Conservation (phyloP, 2,888 invertebrate species). For the Onthophagus sagittarius region DNA sequence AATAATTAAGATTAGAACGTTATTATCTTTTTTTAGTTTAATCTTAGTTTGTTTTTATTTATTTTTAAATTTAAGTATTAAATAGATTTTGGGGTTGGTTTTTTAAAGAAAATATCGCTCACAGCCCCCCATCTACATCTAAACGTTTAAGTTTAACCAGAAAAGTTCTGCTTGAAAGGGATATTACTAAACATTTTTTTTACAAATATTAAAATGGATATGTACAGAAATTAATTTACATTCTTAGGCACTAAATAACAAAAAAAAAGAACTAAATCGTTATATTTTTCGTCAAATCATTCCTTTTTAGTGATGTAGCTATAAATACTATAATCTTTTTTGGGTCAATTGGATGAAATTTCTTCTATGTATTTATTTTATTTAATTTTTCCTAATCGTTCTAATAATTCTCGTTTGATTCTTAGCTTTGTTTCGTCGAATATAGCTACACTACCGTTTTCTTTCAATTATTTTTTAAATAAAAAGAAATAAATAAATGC, state of each 20-base stretch:
- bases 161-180: neutral
- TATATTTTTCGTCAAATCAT: no score
- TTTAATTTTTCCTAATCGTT: neutral
- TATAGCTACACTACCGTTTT: slow-evolving; percentile 1
- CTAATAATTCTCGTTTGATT: neutral
- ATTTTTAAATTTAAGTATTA: no score
- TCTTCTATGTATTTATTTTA: neutral
- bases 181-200: neutral
- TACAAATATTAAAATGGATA: neutral
- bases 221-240: slow-evolving; percentile 11
- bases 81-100: neutral
- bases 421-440: neutral
- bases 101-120: slow-evolving; percentile 5
- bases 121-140: slow-evolving; percentile 2
- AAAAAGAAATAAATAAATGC: slow-evolving; percentile 1
- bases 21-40: neutral
- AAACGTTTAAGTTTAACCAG: neutral
- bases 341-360: neutral
- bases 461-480: neutral
- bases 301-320: neutral
- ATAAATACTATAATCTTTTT: neutral
- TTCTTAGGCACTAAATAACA: slow-evolving; percentile 7
- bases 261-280: slow-evolving; percentile 1
- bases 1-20: neutral
- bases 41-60: neutral